Evolutionary conservation across 2,113 vertebrate species (phyloP).

Genomic region (Marcusenius ussheri): DNA sequence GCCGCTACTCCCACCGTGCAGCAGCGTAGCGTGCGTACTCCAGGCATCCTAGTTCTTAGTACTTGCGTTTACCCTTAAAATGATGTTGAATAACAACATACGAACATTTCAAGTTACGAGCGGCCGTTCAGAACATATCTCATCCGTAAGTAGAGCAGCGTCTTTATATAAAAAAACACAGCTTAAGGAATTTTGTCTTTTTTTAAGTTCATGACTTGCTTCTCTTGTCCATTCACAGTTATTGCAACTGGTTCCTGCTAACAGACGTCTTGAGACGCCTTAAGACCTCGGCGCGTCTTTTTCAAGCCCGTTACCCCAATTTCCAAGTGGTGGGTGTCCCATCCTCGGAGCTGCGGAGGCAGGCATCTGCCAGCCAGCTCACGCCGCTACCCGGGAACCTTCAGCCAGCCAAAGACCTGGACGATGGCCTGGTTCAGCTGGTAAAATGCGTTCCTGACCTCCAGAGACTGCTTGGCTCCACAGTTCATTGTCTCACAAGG

Average conservation of each 20-base stretch:
- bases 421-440: conserved; percentile 77
- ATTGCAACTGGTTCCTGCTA: conserved; percentile 96
- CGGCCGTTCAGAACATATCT: no score
- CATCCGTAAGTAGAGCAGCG: no score
- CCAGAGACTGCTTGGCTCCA: conserved; percentile 82
- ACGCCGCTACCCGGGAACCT: conserved; percentile 57
- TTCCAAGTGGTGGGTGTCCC: conserved; percentile 79
- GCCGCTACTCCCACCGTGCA: no score
- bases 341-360: conserved; percentile 70
- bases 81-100: no score
- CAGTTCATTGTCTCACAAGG: conserved; percentile 54
- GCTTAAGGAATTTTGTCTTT: background rate
- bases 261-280: conserved; percentile 82
- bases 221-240: conserved; percentile 51
- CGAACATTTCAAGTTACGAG: no score
- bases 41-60: no score
- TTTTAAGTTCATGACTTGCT: background rate
- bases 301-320: conserved; percentile 86
- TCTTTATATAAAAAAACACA: background rate
- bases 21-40: no score
- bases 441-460: conserved; percentile 85
- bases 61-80: no score
- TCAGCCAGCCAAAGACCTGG: conserved; percentile 26
- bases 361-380: conserved; percentile 86
- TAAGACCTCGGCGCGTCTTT: conserved; percentile 89